Conservation (phyloP, 2,888 invertebrate species). For the Eretmocerus hayati region DNA sequence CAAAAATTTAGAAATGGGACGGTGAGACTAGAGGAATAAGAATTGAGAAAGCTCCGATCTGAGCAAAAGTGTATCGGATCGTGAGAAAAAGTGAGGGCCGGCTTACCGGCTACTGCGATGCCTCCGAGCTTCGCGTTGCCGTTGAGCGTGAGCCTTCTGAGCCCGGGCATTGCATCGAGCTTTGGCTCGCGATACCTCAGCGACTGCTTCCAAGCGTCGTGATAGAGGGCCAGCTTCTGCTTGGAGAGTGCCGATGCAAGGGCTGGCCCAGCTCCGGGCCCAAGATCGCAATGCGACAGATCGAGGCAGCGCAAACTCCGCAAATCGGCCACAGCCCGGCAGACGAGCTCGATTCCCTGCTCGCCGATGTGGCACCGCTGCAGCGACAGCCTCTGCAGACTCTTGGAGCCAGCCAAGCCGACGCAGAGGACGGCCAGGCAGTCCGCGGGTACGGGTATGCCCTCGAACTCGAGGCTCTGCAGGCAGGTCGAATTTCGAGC, state of each 20-base stretch:
- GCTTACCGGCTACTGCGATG: slow-evolving; percentile 12
- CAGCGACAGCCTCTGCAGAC: slow-evolving; percentile 61
- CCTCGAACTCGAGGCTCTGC: slow-evolving; percentile 60
- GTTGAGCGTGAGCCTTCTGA: slow-evolving; percentile 63
- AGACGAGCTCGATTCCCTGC: slow-evolving; percentile 64
- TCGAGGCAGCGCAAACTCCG: slow-evolving; percentile 64
- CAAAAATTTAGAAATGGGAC: too few relatives aligned
- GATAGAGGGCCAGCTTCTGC: slow-evolving; percentile 66
- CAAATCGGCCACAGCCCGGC: slow-evolving; percentile 59
- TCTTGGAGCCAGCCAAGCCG: slow-evolving; percentile 58
- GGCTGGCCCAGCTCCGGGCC: slow-evolving; percentile 56
- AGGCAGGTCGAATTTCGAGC: slow-evolving; percentile 58
- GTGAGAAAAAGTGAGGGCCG: neutral
- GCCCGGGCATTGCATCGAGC: slow-evolving; percentile 64
- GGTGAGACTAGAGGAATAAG: too few relatives aligned
- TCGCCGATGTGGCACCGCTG: slow-evolving; percentile 65
- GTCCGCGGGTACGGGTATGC: slow-evolving; percentile 62
- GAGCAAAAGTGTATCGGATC: neutral
- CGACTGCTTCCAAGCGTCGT: slow-evolving; percentile 76
- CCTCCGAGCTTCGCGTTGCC: slow-evolving; percentile 48
- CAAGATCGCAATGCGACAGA: slow-evolving; percentile 62
- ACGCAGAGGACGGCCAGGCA: slow-evolving; percentile 57
- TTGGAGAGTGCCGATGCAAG: slow-evolving; percentile 55
- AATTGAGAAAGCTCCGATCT: too few relatives aligned
- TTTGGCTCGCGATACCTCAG: slow-evolving; percentile 70